A percentile compares a stretch with the other conserved stretches of the same genome.
Evolutionary conservation across 2,888 invertebrate species (phyloP).

Genomic region (Callimorpha dominula): DNA sequence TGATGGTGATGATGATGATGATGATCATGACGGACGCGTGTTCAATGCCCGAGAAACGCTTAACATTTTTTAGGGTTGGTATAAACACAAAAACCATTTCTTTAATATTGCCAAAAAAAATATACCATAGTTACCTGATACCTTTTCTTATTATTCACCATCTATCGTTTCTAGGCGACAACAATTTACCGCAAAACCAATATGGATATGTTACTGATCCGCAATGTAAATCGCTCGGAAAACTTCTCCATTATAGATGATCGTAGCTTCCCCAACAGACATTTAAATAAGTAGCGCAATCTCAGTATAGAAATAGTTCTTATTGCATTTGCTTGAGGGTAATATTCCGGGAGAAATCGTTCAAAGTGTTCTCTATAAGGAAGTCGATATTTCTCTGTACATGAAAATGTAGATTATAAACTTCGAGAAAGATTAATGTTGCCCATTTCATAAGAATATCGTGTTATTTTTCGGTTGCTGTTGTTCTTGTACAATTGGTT

Average conservation of each 20-base stretch:
- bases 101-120: too few species aligned
- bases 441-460: neutral
- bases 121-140: neutral
- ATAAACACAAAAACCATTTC: too few species aligned
- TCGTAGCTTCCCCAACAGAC: neutral
- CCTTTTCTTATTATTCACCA: conserved; percentile 3
- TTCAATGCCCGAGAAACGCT: too few species aligned
- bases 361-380: neutral
- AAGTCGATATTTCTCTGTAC: conserved; percentile 2
- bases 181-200: conserved; percentile 33
- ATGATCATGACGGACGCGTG: too few species aligned
- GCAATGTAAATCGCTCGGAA: conserved; percentile 31
- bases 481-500: too few species aligned
- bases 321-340: conserved; percentile 2
- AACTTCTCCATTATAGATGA: conserved; percentile 17
- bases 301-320: conserved; percentile 5
- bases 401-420: neutral
- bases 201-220: conserved; percentile 6
- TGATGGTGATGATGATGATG: too few species aligned
- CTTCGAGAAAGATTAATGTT: neutral
- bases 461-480: too few species aligned
- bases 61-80: too few species aligned
- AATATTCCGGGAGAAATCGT: neutral
- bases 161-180: conserved; percentile 3
- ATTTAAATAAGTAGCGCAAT: conserved; percentile 8